Evolutionary conservation across 2,888 invertebrate genomes (phyloP), one percentile per base, ranked within the genome.

Genomic region (Rhagonycha lutea): DNA sequence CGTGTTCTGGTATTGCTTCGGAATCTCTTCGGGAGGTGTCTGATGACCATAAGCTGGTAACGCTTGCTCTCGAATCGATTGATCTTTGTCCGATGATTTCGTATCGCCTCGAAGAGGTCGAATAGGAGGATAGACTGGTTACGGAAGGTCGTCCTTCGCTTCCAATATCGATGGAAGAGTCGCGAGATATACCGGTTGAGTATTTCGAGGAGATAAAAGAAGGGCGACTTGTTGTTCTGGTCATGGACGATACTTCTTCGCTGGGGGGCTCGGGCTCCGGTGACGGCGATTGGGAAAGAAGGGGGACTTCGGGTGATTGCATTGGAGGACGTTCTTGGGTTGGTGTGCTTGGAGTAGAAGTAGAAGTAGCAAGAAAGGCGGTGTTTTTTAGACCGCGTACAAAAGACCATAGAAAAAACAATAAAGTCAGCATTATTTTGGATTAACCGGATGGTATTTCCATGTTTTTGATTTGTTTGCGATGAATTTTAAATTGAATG

Each of bases 371-470:
- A 70, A 79, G 76, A 68, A 70, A 80, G 61, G 76, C 83, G 79
- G 78, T 82, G 77, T 85, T 86, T 81, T 84, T 87, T 69, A 92
- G 88, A 88, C 90, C 91, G 86, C 91, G 91, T 85, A 91, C 90
- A 81, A 90, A 89, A 84, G 91, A 90, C 92, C 91, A 92, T 88
- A 91, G 88, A 87, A 91, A 89, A 85, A 91, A 90, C 84, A 92
- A 89, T 84, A 92, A 86, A 85, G 91, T 91, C 88, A 92, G 88
- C 92, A 92, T 92, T 83, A 83, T 86, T 72, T 69, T 60, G 4
- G 11, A 60, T 71, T 69, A 26, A 32, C 29, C 23, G 68, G 74
- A 78, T 76, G 76, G 28, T 29, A 61, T 69, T 69, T 70, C 75
- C 79, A 79, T 79, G 18, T n/a, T 70, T 32, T 69, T 62, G 63